Percentiles rank a stretch among this genome's conserved stretches.
Evolutionary conservation across 2,888 invertebrate genomes (phyloP).

Genomic region (Nomada fabriciana): DNA sequence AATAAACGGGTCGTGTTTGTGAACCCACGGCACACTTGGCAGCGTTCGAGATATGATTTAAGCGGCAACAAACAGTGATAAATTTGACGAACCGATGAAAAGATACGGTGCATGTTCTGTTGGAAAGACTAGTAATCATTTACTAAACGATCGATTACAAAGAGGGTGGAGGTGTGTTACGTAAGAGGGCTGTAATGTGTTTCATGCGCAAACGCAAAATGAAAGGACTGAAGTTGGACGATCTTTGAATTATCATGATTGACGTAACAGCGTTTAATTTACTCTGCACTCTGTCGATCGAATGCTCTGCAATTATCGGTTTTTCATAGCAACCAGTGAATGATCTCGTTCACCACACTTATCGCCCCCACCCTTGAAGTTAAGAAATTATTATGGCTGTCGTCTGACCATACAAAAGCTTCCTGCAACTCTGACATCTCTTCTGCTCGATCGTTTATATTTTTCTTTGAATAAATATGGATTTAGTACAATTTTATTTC

Average conservation of each 20-base stretch:
- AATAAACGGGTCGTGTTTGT: not conserved
- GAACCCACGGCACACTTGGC: slow-evolving; percentile 22
- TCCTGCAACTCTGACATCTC: not conserved
- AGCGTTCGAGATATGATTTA: not conserved
- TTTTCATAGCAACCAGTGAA: slow-evolving; percentile 8
- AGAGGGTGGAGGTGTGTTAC: slow-evolving; percentile 1
- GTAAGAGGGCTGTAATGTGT: not conserved
- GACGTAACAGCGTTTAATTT: slow-evolving; percentile 8
- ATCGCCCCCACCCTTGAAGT: slow-evolving; percentile 5
- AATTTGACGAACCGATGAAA: too few relatives aligned
- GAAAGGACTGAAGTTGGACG: slow-evolving; percentile 10
- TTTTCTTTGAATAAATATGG: not conserved
- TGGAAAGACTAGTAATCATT: not conserved
- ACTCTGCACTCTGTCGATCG: slow-evolving; percentile 27
- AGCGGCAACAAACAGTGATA: not conserved
- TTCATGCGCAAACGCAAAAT: slow-evolving; percentile 1
- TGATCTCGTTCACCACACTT: slow-evolving; percentile 11
- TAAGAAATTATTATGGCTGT: slow-evolving; percentile 4
- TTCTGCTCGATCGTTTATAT: not conserved
- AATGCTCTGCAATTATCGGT: slow-evolving; percentile 36
- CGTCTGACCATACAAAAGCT: not conserved
- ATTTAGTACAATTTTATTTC: too few relatives aligned
- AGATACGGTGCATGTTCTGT: too few relatives aligned
- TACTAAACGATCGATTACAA: slow-evolving; percentile 21
- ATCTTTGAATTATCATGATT: slow-evolving; percentile 43